Percentiles rank a stretch among this genome's conserved stretches.
Conservation (phyloP, 2,888 invertebrate genomes). For the Metacarcinus magister region DNA sequence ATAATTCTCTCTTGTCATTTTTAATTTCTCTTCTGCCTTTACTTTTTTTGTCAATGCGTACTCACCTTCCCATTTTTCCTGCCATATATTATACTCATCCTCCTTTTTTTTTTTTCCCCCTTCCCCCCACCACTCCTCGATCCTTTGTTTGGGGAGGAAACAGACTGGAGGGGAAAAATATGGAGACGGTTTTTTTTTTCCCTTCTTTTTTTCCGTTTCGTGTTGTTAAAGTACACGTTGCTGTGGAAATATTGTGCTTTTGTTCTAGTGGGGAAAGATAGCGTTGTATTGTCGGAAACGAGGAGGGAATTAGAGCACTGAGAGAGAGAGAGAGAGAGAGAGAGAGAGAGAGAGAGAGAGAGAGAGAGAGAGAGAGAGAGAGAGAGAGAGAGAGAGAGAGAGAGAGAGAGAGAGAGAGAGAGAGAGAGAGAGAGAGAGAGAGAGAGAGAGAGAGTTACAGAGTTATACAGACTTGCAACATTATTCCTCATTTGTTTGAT, state of each 20-base stretch:
- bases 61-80: neutral
- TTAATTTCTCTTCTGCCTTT: neutral
- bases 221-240: neutral
- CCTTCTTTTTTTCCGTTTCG: too few species aligned
- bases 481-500: constrained; percentile 39
- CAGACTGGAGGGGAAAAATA: constrained; percentile 32
- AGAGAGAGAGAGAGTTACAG: constrained; percentile 22
- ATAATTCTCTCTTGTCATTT: neutral
- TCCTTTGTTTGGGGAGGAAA: constrained; percentile 49
- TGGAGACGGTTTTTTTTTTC: neutral
- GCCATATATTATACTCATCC: constrained; percentile 21
- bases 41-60: neutral
- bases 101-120: neutral
- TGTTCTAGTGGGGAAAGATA: neutral
- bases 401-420: constrained; percentile 28
- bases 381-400: neutral
- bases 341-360: neutral
- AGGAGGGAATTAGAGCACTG: neutral
- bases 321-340: neutral
- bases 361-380: neutral
- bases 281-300: neutral
- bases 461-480: neutral
- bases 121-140: neutral
- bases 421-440: constrained; percentile 18
- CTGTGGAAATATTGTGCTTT: constrained; percentile 37